Base-by-base conservation (phyloP, 2,888 invertebrate species). In the Heliconius cydno region DNA sequence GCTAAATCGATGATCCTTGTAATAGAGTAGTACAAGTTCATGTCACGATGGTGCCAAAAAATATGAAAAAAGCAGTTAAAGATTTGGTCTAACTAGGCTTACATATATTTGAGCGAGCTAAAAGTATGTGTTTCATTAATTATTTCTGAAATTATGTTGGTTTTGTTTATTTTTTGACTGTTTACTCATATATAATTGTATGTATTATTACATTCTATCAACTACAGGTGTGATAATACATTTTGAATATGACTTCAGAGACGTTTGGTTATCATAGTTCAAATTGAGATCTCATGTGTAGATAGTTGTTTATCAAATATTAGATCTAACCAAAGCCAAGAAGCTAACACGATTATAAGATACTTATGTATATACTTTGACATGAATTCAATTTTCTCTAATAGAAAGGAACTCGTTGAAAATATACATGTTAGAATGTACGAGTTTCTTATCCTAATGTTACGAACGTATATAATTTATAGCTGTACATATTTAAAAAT, bases 211-310 rank as follows among this genome's bases (percentile, higher is more conserved):
- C 80, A 78, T 63, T 80, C 46, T 83, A 87, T 71, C 30, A 67
- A 34, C 87, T 92, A 90, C 87, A 86, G 90, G 90, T 93, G 94
- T 94, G 94, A 94, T 94, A 92, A 91, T 91, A 91, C 89, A 88
- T 88, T 91, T 85, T 90, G 91, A 90, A 90, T 88, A 87, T 84
- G 83, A 88, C 84, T 90, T 89, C 90, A 90, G 85, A 85, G 88
- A 90, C 90, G 91, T 92, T 93, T 90, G 89, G 88, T 91, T 88
- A 92, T 88, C 88, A 91, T 91, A 94, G 94, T 94, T 94, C 93
- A 94, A 94, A 94, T 92, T 92, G 88, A 93, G 95, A 95, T 95
- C 95, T 95, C 95, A 95, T 90, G 90, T 87, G 90, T 94, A 94
- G 91, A 89, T 93, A 93, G 92, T 92, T 91, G 91, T 93, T 89